phyloP scores from a whole-genome alignment of 2,797 vertebrate species.

The Notoglanidium macrostoma region DNA sequence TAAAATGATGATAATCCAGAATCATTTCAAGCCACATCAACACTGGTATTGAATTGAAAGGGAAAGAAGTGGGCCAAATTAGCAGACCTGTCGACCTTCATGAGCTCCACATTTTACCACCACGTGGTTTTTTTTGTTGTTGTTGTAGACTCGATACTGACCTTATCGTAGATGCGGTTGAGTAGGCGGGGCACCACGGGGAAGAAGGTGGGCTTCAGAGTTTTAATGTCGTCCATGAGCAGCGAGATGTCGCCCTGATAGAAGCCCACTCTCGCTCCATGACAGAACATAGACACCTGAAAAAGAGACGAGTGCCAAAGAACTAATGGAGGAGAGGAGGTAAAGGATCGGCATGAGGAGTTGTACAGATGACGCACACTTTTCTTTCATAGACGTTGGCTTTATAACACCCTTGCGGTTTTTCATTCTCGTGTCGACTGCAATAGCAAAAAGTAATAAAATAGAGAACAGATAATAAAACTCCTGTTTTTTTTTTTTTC shows the following conservation, averaged over 20 bases:
- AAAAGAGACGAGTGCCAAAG: neutral
- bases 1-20: neutral
- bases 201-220: slow-evolving; percentile 80
- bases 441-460: slow-evolving; percentile 1
- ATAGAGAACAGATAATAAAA: neutral
- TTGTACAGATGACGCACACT: neutral
- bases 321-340: neutral
- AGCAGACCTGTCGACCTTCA: neutral
- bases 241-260: slow-evolving; percentile 81
- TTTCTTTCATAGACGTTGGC: neutral
- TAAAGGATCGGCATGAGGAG: neutral
- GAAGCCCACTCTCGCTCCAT: slow-evolving; percentile 79
- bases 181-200: slow-evolving; percentile 80
- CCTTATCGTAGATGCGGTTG: slow-evolving; percentile 83
- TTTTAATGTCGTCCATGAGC: slow-evolving; percentile 82
- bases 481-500: neutral
- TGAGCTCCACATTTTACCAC: neutral
- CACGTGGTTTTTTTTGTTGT: too few relatives aligned
- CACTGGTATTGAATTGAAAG: neutral
- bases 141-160: slow-evolving; percentile 41
- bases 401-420: slow-evolving; percentile 7
- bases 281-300: slow-evolving; percentile 79
- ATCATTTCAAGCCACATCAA: neutral
- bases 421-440: neutral
- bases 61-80: neutral